Base-by-base conservation (phyloP, 1,140 invertebrate species). In the Cylas formicarius region DNA sequence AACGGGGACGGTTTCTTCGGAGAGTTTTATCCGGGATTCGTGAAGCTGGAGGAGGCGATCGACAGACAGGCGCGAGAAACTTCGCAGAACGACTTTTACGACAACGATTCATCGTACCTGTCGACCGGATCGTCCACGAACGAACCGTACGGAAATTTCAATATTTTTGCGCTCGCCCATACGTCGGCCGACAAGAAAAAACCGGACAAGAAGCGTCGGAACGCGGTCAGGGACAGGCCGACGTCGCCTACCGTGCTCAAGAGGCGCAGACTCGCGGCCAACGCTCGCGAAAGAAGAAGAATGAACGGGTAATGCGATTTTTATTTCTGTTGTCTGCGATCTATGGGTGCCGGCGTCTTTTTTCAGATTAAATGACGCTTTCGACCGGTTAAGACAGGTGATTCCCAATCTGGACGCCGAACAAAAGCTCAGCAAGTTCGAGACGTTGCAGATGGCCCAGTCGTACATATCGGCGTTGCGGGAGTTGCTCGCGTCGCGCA, bases 361-460 rank as follows among this genome's bases (percentile, higher is more conserved):
- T 23, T 48, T 29, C 33, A 81, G 82, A 4, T 62, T 90, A 16
- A 89, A 89, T 60, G 81, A 84, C 32, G 86, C 86, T 0, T 90
- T 89, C 61, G 85, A 90, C 59, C 53, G 65, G 22, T 46, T 90
- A 5, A 71, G 87, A 11, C 78, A 84, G 55, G 86, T 90, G n/a
- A 80, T 91, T 11, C 87, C 87, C 0, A 76, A 72, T 32, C 65
- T 84, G 10, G 82, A 82, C 2, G 77, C 80, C 18, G 83, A 90
- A 54, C 77, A 84, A 49, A 85, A 87, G 60, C 67, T 90, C 3
- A 88, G 84, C 52, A 91, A 91, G 65, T 90, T 84, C 60, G 87
- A 91, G 62, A 90, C 87, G 0, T 66, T 91, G 8, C 86, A 90
- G 71, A 88, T 90, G 85, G 87, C 87, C 0, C 86, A 90, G 57